phyloP scores from a whole-genome alignment of 2,888 invertebrate species.

The Caenorhabditis wallacei region DNA sequence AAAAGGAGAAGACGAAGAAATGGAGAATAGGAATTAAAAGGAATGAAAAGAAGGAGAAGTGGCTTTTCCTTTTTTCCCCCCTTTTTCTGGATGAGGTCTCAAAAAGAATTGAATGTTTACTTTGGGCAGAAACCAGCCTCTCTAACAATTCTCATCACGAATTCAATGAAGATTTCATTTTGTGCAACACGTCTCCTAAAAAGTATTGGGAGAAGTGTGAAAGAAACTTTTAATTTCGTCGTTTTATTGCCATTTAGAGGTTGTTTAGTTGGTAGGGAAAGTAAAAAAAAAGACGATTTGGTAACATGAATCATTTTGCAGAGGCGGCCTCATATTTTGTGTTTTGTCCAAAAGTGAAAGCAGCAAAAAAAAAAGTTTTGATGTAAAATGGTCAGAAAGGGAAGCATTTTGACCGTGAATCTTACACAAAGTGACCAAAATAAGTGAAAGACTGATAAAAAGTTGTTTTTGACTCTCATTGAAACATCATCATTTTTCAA shows the following conservation, averaged over 20 bases:
- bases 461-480: conserved; percentile 27
- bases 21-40: conserved; percentile 37
- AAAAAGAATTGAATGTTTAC: conserved; percentile 45
- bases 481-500: conserved; percentile 35
- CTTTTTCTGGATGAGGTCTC: conserved; percentile 32
- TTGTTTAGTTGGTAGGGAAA: neutral
- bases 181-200: neutral
- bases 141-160: conserved; percentile 42
- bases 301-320: conserved; percentile 36
- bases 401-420: conserved; percentile 13
- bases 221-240: neutral
- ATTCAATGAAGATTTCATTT: conserved; percentile 42
- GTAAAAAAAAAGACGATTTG: conserved; percentile 12
- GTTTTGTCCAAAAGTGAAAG: conserved; percentile 29
- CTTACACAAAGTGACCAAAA: conserved; percentile 8
- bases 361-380: conserved; percentile 13
- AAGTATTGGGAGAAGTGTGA: conserved; percentile 9
- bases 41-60: conserved; percentile 17
- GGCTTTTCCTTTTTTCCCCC: conserved; percentile 18
- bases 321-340: conserved; percentile 20
- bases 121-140: conserved; percentile 18
- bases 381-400: neutral
- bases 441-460: neutral
- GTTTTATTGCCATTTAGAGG: neutral
- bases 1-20: conserved; percentile 4